Conservation (phyloP, 2,888 invertebrate species). For the Yponomeuta evonymella region DNA sequence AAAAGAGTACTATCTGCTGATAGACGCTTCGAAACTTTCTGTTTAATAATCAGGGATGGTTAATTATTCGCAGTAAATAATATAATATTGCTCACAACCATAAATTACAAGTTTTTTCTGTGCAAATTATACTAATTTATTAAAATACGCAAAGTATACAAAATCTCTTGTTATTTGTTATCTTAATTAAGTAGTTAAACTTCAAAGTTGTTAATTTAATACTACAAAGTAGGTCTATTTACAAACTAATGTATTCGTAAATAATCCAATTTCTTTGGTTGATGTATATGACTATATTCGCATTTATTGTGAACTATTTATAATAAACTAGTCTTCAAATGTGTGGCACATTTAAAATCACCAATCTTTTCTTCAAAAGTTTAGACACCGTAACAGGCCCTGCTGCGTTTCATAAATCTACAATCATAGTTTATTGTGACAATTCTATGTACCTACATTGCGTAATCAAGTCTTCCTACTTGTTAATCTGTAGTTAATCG, state of each 20-base stretch:
- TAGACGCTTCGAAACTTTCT: conserved; percentile 15
- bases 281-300: neutral
- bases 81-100: conserved; percentile 51
- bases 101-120: conserved; percentile 36
- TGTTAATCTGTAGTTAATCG: too few species aligned
- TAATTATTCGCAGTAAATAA: too few species aligned
- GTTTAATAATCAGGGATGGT: conserved; percentile 25
- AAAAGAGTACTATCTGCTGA: neutral
- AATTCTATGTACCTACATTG: too few species aligned
- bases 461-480: too few species aligned
- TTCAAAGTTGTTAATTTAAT: neutral
- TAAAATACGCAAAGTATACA: conserved; percentile 5
- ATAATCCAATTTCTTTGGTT: neutral
- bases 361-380: too few species aligned
- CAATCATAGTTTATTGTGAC: too few species aligned
- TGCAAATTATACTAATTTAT: conserved; percentile 20
- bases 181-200: neutral
- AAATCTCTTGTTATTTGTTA: neutral
- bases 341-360: too few species aligned
- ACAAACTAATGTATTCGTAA: neutral
- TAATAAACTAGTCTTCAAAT: too few species aligned
- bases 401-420: too few species aligned
- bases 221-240: neutral
- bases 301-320: neutral
- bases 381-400: too few species aligned